Evolutionary conservation across 2,888 invertebrate genomes (phyloP).

Genomic region (Platycnemis pennipes): DNA sequence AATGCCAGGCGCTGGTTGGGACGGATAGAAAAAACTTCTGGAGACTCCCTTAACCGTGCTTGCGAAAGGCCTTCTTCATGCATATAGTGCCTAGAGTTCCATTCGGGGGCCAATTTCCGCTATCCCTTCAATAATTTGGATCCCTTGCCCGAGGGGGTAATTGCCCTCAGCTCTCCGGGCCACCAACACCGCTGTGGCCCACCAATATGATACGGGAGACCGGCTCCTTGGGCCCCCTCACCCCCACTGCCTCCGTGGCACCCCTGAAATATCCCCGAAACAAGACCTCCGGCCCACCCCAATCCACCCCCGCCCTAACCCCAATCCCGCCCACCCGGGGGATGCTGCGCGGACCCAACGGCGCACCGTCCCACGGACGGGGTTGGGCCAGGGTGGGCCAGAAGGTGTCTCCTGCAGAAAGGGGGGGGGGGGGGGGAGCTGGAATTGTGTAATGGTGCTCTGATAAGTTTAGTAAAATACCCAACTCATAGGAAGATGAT

Average conservation of each 20-base stretch:
- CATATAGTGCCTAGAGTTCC: neutral
- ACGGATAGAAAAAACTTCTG: no score
- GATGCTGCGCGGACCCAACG: no score
- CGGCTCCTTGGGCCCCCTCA: neutral
- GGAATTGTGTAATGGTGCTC: no score
- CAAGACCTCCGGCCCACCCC: no score
- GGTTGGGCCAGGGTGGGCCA: no score
- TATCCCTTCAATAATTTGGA: neutral
- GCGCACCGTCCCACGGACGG: no score
- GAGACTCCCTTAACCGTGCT: neutral
- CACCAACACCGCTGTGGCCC: neutral
- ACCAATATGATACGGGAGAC: neutral
- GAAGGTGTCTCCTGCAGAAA: neutral
- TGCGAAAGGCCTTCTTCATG: neutral
- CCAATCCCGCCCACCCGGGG: no score
- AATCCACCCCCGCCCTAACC: no score
- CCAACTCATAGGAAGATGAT: no score
- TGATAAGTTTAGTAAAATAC: no score
- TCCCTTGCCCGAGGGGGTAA: neutral
- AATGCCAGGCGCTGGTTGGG: no score
- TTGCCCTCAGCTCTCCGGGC: neutral
- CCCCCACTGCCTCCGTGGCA: neutral
- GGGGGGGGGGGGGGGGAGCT: neutral
- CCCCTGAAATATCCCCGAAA: neutral
- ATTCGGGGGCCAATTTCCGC: neutral